A percentile compares a stretch with the other conserved stretches of the same genome.
Conservation (phyloP, 2,797 vertebrate species). For the Spinus olivaceus region DNA sequence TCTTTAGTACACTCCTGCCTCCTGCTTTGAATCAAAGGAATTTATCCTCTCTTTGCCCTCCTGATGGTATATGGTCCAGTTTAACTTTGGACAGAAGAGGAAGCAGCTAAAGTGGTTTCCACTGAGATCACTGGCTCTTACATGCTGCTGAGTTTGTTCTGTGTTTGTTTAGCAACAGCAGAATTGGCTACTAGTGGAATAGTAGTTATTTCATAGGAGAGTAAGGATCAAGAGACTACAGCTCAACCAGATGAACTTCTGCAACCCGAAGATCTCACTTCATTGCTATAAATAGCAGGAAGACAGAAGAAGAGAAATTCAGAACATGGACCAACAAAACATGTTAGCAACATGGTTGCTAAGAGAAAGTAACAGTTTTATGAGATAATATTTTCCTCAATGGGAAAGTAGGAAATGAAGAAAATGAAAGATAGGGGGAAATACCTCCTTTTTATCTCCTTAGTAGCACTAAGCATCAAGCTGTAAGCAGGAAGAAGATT, state of each 20-base stretch:
- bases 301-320: slow-evolving; percentile 28
- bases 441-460: neutral
- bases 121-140: neutral
- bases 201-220: neutral
- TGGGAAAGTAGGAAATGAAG: neutral
- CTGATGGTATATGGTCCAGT: neutral
- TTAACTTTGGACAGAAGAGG: neutral
- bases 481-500: neutral
- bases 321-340: neutral
- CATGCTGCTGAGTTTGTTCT: neutral
- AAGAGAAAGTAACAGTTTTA: neutral
- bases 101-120: neutral
- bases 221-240: neutral
- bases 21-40: neutral
- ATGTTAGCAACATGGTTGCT: neutral
- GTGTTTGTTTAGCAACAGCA: neutral
- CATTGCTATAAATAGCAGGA: neutral
- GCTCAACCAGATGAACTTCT: neutral
- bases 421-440: neutral
- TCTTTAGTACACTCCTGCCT: neutral
- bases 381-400: neutral
- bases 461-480: neutral
- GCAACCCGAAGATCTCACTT: neutral
- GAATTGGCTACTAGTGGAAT: neutral
- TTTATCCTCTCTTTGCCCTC: neutral